phyloP scores from a whole-genome alignment of 1,140 invertebrate species.

The Drosophila sp. region DNA sequence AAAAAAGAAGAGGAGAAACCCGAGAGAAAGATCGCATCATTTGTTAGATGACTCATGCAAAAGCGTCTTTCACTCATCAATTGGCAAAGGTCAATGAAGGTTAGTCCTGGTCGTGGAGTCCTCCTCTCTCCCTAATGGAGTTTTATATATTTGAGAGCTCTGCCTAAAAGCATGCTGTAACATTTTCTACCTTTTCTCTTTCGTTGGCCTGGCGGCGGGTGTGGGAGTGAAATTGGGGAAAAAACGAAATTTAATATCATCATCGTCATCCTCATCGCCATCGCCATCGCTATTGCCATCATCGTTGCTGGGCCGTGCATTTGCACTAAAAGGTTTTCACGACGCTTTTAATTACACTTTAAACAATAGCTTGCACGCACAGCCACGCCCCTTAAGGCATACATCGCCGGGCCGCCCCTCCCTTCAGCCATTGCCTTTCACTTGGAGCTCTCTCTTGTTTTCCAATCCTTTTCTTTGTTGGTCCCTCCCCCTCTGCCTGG shows the following conservation, averaged over 20 bases:
- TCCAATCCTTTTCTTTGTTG: slow-evolving; percentile 16
- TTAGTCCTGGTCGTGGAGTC: slow-evolving; percentile 28
- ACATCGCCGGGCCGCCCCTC: background rate
- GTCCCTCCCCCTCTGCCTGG: background rate
- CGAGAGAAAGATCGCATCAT: slow-evolving; percentile 37
- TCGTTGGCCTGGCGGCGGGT: slow-evolving; percentile 7
- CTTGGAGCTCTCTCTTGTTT: slow-evolving; percentile 32
- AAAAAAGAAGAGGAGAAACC: background rate
- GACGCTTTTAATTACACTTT: slow-evolving; percentile 78
- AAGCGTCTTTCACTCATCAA: slow-evolving; percentile 51
- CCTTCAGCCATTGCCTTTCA: background rate
- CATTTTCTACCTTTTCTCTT: slow-evolving; percentile 24
- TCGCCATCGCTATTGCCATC: background rate
- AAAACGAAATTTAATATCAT: slow-evolving; percentile 72
- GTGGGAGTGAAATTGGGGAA: background rate
- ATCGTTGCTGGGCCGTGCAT: slow-evolving; percentile 16
- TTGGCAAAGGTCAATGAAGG: slow-evolving; percentile 70
- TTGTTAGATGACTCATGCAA: slow-evolving; percentile 77
- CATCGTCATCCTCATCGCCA: slow-evolving; percentile 6
- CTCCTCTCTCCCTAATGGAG: slow-evolving; percentile 39
- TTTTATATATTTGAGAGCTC: slow-evolving; percentile 59
- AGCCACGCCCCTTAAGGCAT: slow-evolving; percentile 10
- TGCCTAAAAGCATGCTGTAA: slow-evolving; percentile 42
- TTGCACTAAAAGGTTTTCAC: slow-evolving; percentile 74
- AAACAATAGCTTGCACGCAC: slow-evolving; percentile 66